Evolutionary conservation across 2,113 vertebrate genomes (phyloP).

Genomic region (Grantiella picta): DNA sequence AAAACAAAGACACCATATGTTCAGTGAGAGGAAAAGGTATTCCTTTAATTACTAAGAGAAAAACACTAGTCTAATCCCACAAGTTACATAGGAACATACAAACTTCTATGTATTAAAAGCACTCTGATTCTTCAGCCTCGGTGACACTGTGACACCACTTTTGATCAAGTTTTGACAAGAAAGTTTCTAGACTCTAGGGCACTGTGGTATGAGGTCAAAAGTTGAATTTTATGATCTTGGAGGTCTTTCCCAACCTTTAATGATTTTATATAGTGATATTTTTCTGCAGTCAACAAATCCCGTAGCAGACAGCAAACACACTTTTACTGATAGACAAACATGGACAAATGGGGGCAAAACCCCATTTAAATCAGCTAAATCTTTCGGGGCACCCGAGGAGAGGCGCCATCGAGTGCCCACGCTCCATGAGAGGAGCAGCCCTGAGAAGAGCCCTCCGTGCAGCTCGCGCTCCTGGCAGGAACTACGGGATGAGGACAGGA

Average conservation of each 20-base stretch:
- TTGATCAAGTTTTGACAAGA: background rate
- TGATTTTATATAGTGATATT: background rate
- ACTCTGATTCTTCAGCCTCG: background rate
- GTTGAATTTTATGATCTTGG: background rate
- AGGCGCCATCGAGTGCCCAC: too few species aligned
- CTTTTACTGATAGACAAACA: background rate
- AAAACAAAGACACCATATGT: background rate
- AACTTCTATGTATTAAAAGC: background rate
- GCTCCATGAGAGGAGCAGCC: background rate
- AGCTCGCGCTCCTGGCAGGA: too few species aligned
- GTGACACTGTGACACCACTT: background rate
- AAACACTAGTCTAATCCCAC: background rate
- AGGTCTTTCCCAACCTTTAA: background rate
- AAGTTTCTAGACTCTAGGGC: background rate
- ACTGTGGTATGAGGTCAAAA: background rate
- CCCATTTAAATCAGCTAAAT: background rate
- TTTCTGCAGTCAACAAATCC: background rate
- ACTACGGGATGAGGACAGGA: background rate
- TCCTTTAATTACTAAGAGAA: background rate
- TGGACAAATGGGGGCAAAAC: background rate
- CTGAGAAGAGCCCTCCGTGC: background rate
- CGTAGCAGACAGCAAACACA: background rate
- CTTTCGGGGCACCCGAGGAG: rapidly evolving
- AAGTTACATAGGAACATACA: background rate
- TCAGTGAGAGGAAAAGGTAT: background rate